Base-by-base conservation (phyloP, 2,888 invertebrate species). In the Elmis aenea region DNA sequence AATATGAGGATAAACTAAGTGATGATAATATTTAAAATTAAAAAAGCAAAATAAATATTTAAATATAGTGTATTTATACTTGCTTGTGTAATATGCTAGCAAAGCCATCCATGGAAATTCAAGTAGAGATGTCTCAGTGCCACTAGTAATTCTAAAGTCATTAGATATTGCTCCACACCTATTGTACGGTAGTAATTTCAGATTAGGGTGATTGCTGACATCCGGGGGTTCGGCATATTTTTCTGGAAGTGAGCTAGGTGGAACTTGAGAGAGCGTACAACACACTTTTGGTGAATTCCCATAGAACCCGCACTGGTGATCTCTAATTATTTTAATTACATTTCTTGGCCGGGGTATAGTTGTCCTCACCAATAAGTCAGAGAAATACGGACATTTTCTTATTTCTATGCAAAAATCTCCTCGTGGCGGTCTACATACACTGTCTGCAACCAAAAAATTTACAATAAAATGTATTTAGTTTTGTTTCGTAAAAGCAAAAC, bases 101-200 rank as follows among this genome's bases (percentile, higher is more conserved):
- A 85, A 64, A 0, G 79, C 83, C 83, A 86, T 81, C 85, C 85
- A 87, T 0, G 85, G 86, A 66, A 76, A 83, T 51, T 85, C 81
- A 14, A 70, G 74, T 2, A 82, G 58, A 0, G 60, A 61, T 0
- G 84, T 77, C 36, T 69, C 66, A 12, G 75, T 71, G 0, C 85
- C 86, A 2, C 75, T 73, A 20, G 75, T 66, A 26, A 86, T 75
- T 50, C 76, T 74, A 5, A 44, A 51, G 25, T 74, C 69, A 4
- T 67, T 62, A 2, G 69, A 67, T 8, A 76, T 64, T 0, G 62
- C 61, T 0, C 85, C 85, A 52, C 85, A 85, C 1, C 85, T 85
- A 1, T 64, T 36, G 1, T 45, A 24, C 29, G 64, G 51, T n/a
- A 70, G 35, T 1, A 68, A 42, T 15, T 51, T 29, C 3, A 68